Percentiles rank a stretch among this genome's conserved stretches.
phyloP scores from a whole-genome alignment of 2,888 invertebrate species.

The Dermolepida albohirtum region DNA sequence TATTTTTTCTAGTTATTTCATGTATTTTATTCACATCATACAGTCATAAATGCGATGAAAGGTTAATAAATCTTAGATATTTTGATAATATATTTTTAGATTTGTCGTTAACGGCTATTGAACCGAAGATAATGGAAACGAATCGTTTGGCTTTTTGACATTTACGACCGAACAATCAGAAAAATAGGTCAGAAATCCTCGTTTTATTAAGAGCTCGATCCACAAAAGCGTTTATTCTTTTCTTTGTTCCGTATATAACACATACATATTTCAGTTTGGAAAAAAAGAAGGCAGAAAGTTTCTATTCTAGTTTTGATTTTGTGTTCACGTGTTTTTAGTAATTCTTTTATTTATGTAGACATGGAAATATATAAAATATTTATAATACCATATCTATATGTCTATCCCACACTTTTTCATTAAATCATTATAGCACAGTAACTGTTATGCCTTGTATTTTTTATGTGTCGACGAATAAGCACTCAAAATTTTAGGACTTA shows the following conservation, averaged over 20 bases:
- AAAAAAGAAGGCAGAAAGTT: too few species aligned
- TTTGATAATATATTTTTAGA: conserved; percentile 30
- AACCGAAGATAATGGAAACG: conserved; percentile 29
- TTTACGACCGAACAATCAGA: conserved; percentile 19
- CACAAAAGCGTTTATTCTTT: conserved; percentile 2
- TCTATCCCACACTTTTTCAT: too few species aligned
- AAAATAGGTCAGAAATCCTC: conserved; percentile 22
- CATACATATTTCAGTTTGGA: too few species aligned
- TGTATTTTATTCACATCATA: neutral
- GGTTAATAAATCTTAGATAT: conserved; percentile 30
- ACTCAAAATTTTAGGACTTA: too few species aligned
- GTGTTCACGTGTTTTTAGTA: too few species aligned
- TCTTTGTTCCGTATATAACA: conserved; percentile 15
- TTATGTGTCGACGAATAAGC: too few species aligned
- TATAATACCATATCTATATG: too few species aligned
- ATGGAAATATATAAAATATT: too few species aligned
- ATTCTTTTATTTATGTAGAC: too few species aligned
- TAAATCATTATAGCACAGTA: too few species aligned
- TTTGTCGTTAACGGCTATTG: conserved; percentile 34
- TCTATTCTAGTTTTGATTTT: too few species aligned
- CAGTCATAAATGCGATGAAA: neutral
- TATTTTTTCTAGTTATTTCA: neutral
- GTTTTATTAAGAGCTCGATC: conserved; percentile 13
- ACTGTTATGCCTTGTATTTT: too few species aligned
- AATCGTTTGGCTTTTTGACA: conserved; percentile 15